phyloP scores from a whole-genome alignment of 2,888 invertebrate species.

The Ennomos fuscantarius region DNA sequence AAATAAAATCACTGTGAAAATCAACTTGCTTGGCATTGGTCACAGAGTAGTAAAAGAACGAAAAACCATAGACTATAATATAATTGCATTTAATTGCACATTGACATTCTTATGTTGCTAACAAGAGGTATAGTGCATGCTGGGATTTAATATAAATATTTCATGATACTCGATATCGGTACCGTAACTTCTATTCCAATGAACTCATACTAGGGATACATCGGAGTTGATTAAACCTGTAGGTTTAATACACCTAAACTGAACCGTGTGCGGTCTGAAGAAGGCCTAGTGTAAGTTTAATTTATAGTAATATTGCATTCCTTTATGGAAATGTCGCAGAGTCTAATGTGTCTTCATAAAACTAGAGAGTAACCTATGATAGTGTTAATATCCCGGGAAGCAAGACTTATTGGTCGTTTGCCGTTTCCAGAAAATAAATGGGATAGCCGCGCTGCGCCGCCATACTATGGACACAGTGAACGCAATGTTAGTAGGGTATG shows the following conservation, averaged over 20 bases:
- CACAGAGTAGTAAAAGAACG: no score
- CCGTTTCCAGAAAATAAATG: slow-evolving; percentile 78
- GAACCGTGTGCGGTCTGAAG: background rate
- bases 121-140: no score
- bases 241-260: no score
- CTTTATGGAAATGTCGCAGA: slow-evolving; percentile 71
- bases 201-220: no score
- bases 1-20: no score
- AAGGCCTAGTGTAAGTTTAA: slow-evolving; percentile 34
- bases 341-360: slow-evolving; percentile 82
- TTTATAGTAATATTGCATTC: slow-evolving; percentile 49
- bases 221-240: no score
- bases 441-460: slow-evolving; percentile 59
- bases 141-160: no score
- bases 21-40: no score
- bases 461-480: slow-evolving; percentile 18
- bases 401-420: slow-evolving; percentile 84
- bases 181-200: no score
- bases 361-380: slow-evolving; percentile 82
- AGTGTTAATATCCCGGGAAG: slow-evolving; percentile 83
- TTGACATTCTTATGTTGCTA: no score
- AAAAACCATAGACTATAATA: no score
- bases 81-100: no score
- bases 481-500: slow-evolving; percentile 5
- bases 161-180: background rate